Percentiles rank a stretch among this genome's conserved stretches.
These are phyloP conservation scores for Petrophora chlorosata DNA, from an alignment of 2,888 invertebrate species.

Conservation along the genomic window DNA sequence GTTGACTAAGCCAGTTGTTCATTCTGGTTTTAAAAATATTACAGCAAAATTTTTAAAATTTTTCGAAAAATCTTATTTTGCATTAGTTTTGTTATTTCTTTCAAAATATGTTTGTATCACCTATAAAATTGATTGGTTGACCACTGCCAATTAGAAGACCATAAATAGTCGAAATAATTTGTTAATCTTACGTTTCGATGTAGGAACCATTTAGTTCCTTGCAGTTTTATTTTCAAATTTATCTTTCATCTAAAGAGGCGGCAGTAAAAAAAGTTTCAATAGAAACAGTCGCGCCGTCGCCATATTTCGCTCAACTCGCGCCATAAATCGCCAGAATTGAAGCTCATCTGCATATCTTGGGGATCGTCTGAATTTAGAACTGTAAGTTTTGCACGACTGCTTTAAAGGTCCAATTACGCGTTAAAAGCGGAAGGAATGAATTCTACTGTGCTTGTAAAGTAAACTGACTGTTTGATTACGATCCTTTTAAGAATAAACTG, in stretches of 20 bases:
- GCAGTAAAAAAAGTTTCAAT: conserved; percentile 74
- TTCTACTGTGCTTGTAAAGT: conserved; percentile 21
- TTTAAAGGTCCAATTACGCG: conserved; percentile 30
- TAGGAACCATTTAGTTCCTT: conserved; percentile 44
- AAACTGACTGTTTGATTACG: conserved; percentile 21
- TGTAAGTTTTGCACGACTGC: conserved; percentile 35
- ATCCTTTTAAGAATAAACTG: too few relatives aligned
- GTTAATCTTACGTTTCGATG: too few relatives aligned
- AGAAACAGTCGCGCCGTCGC: conserved; percentile 68
- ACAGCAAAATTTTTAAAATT: too few relatives aligned
- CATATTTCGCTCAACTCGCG: conserved; percentile 74
- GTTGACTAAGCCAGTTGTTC: too few relatives aligned
- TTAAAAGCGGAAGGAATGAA: conserved; percentile 20
- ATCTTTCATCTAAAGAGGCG: conserved; percentile 68
- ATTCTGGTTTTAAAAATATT: too few relatives aligned
- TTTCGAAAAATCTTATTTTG: too few relatives aligned
- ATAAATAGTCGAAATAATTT: too few relatives aligned
- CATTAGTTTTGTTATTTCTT: too few relatives aligned
- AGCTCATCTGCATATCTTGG: conserved; percentile 72
- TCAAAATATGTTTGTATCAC: too few relatives aligned
- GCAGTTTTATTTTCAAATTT: conserved; percentile 70
- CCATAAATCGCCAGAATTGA: conserved; percentile 74
- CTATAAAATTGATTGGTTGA: too few relatives aligned
- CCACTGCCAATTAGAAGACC: too few relatives aligned
- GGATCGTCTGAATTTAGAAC: conserved; percentile 47